These are phyloP conservation scores for Drosophila sp. DNA, from an alignment of 1,140 invertebrate species.

Conservation along the genomic window DNA sequence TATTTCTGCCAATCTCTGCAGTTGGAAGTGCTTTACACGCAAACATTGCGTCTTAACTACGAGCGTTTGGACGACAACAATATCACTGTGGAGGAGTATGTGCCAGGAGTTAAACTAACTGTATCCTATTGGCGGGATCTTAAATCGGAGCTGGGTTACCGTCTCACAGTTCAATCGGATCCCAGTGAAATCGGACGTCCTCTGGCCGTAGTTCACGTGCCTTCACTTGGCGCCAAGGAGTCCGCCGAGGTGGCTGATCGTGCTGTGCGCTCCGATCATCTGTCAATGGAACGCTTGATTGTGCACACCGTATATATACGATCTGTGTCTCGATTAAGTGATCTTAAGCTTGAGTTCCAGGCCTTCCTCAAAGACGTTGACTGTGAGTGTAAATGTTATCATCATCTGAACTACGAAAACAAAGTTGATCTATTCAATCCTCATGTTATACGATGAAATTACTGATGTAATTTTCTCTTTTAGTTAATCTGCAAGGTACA, in stretches of 20 bases:
- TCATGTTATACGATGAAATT: background rate
- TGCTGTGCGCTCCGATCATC: conserved; percentile 92
- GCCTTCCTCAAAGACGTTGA: conserved; percentile 90
- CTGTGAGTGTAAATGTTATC: conserved; percentile 86
- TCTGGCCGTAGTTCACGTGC: conserved; percentile 94
- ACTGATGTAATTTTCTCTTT: conserved; percentile 39
- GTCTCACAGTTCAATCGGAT: conserved; percentile 95
- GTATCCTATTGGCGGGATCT: conserved; percentile 97
- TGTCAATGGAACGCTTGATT: conserved; percentile 97
- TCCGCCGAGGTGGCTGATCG: conserved; percentile 90
- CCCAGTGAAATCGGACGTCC: conserved; percentile 92
- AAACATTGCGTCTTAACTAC: conserved; percentile 94
- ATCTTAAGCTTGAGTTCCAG: conserved; percentile 93
- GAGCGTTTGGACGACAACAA: conserved; percentile 96
- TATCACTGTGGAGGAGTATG: conserved; percentile 96
- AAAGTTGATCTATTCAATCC: background rate
- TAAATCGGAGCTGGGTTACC: conserved; percentile 93
- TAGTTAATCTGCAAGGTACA: conserved; percentile 90
- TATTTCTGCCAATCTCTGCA: conserved; percentile 98
- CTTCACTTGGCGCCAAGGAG: conserved; percentile 90
- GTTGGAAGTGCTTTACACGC: conserved; percentile 97
- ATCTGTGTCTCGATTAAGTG: conserved; percentile 91
- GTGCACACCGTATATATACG: conserved; percentile 98
- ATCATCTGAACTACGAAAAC: background rate
- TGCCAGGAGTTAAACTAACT: conserved; percentile 93